These are phyloP conservation scores for Barbus barbus DNA, from an alignment of 2,113 vertebrate species.

Conservation along the genomic window DNA sequence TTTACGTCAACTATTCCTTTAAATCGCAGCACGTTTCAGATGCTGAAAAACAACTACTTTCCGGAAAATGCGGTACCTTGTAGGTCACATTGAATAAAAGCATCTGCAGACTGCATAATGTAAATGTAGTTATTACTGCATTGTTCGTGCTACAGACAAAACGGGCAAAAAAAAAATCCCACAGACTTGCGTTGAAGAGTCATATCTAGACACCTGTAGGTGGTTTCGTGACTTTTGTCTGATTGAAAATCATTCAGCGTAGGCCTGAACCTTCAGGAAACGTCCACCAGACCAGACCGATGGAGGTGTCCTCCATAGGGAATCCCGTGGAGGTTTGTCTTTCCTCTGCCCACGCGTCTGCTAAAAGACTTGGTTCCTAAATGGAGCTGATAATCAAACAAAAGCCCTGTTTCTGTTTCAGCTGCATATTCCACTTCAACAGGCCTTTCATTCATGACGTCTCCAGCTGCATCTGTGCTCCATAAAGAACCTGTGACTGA, in stretches of 20 bases:
- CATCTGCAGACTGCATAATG: background rate
- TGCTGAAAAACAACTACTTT: no score
- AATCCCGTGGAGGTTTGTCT: background rate
- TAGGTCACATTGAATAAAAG: no score
- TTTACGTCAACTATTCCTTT: no score
- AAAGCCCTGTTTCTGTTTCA: constrained; percentile 64
- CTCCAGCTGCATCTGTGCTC: constrained; percentile 65
- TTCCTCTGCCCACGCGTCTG: constrained; percentile 40
- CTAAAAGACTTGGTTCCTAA: constrained; percentile 49
- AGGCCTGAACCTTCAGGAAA: background rate
- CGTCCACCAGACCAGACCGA: background rate
- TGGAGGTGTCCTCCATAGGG: background rate
- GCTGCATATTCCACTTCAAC: constrained; percentile 65
- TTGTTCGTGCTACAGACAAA: no score
- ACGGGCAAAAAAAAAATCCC: background rate
- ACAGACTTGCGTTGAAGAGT: background rate
- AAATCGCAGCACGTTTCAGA: no score
- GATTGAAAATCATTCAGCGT: background rate
- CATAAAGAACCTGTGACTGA: constrained; percentile 61
- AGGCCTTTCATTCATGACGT: constrained; percentile 61
- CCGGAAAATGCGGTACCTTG: no score
- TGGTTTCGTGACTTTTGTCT: background rate
- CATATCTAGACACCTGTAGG: background rate
- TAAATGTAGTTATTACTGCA: background rate
- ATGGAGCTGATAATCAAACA: constrained; percentile 55